phyloP scores from a whole-genome alignment of 2,113 vertebrate species.

The Otocyon megalotis region DNA sequence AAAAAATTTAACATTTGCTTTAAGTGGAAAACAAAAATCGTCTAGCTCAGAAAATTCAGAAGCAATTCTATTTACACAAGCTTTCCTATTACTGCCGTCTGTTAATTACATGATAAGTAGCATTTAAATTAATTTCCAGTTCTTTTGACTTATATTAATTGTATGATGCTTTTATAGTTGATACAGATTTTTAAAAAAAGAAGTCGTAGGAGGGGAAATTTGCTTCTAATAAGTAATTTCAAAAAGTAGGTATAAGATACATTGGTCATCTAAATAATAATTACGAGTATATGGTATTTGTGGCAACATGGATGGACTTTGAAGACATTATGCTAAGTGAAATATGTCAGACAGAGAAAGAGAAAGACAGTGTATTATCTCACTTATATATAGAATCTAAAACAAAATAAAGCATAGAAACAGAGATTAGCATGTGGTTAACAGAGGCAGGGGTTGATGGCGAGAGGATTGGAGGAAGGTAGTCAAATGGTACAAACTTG shows the following conservation, averaged over 20 bases:
- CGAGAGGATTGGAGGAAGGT: neutral
- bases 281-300: conserved; percentile 34
- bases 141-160: conserved; percentile 64
- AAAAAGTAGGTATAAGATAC: conserved; percentile 57
- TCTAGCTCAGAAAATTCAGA: conserved; percentile 61
- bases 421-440: neutral
- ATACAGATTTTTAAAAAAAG: neutral
- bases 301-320: neutral
- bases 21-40: conserved; percentile 79
- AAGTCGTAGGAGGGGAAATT: neutral
- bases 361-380: neutral
- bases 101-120: conserved; percentile 78
- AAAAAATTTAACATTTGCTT: conserved; percentile 83
- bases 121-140: conserved; percentile 58
- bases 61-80: conserved; percentile 53
- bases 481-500: neutral
- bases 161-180: conserved; percentile 70
- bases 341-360: neutral
- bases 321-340: neutral
- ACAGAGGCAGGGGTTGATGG: neutral
- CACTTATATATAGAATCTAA: neutral
- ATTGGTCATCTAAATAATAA: neutral
- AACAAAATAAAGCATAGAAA: neutral
- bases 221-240: conserved; percentile 24
- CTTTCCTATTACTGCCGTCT: conserved; percentile 32